Base-by-base conservation (phyloP, 2,888 invertebrate genomes). In the Pemphredon lugubris region DNA sequence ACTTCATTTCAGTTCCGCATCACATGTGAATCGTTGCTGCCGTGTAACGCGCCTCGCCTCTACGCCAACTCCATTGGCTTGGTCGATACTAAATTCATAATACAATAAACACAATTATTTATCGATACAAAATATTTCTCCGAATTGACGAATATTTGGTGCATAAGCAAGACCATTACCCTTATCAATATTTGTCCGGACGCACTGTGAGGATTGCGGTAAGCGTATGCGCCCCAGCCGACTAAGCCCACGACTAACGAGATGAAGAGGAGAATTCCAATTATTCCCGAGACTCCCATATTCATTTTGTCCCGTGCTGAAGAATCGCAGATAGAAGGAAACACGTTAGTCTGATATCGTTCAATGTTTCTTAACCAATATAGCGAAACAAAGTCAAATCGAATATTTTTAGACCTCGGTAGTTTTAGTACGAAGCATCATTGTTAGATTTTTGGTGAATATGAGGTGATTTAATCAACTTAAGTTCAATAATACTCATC, bases 101-200 rank as follows among this genome's bases (percentile, higher is more conserved):
- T 26, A 18, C 18, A n/a, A n/a, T n/a, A n/a, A n/a, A n/a, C n/a
- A n/a, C n/a, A n/a, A n/a, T n/a, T n/a, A n/a, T n/a, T n/a, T n/a
- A n/a, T n/a, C n/a, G n/a, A n/a, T n/a, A n/a, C n/a, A n/a, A n/a
- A n/a, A n/a, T n/a, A n/a, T n/a, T n/a, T n/a, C n/a, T n/a, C n/a
- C n/a, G 2, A n/a, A 34, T 34, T 11, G 7, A 34, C 2, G 34
- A 34, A 2, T 34, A n/a, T n/a, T 2, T 2, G 6, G 7, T 21
- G 5, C 6, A n/a, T 13, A 4, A 3, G 21, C 21, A 6, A 23
- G 13, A 45, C 1, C 89, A 92, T 92, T 91, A 98, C 98, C 94
- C 96, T 96, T 86, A 99, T 99, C 57, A 99, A 93, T 86, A 98
- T 93, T 90, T 98, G 98, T 72, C 99, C 99, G 81, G 98, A 97